Conservation (phyloP, 2,113 vertebrate genomes). For the Leiothrix lutea region DNA sequence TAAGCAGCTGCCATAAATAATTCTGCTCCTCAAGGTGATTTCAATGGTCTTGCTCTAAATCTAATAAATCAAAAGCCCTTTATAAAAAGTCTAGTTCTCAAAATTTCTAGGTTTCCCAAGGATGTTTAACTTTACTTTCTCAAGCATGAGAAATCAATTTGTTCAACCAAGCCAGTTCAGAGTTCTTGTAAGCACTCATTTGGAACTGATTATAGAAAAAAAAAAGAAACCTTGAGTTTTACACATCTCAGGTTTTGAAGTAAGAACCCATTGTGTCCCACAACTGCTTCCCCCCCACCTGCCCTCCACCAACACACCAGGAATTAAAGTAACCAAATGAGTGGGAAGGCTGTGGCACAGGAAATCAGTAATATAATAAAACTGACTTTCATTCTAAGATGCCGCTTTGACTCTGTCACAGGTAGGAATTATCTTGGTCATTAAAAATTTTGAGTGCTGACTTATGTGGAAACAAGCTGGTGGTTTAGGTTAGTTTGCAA, state of each 20-base stretch:
- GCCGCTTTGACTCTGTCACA: not conserved
- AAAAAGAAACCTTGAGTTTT: conserved; percentile 40
- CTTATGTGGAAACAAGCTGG: not conserved
- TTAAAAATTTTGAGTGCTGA: not conserved
- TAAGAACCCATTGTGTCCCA: conserved; percentile 13
- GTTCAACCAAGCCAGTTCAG: conserved; percentile 53
- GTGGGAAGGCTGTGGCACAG: not conserved
- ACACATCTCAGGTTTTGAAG: conserved; percentile 57
- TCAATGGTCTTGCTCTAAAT: conserved; percentile 36
- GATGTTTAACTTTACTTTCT: conserved; percentile 21
- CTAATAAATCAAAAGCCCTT: conserved; percentile 47
- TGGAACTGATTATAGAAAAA: conserved; percentile 73
- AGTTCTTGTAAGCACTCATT: conserved; percentile 63
- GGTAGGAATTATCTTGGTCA: not conserved
- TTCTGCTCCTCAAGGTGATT: conserved; percentile 23
- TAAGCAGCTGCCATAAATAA: conserved; percentile 39
- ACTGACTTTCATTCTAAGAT: not conserved
- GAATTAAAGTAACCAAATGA: not conserved
- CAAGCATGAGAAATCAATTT: conserved; percentile 64
- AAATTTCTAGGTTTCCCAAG: conserved; percentile 23
- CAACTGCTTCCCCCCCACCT: not conserved
- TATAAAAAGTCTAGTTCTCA: conserved; percentile 30
- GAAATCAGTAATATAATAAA: not conserved
- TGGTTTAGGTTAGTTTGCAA: not conserved
- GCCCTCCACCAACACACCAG: not conserved